Evolutionary conservation across 2,797 vertebrate species (phyloP).

Genomic region (Halcyon chelicuti): DNA sequence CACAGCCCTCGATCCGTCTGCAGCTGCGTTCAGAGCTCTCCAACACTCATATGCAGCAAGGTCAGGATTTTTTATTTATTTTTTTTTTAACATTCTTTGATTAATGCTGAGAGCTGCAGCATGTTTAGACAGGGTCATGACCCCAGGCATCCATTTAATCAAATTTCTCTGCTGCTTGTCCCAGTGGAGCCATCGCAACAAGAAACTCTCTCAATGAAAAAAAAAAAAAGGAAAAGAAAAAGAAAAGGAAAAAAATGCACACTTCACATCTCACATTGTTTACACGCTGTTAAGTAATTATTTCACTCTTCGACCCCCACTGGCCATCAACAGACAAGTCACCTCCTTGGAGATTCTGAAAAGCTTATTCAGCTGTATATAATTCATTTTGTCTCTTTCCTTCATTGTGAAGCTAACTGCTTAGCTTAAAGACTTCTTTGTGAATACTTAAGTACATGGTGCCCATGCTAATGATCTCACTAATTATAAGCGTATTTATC

Average conservation of each 20-base stretch:
- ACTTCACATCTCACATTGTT: slow-evolving; percentile 83
- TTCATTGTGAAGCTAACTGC: slow-evolving; percentile 75
- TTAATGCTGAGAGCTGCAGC: slow-evolving; percentile 88
- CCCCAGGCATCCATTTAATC: slow-evolving; percentile 90
- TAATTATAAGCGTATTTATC: slow-evolving; percentile 84
- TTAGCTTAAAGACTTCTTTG: slow-evolving; percentile 81
- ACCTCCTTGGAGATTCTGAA: slow-evolving; percentile 84
- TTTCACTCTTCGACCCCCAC: slow-evolving; percentile 81
- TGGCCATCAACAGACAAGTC: slow-evolving; percentile 80
- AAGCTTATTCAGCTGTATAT: slow-evolving; percentile 84
- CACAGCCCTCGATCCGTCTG: background rate
- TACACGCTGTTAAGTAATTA: slow-evolving; percentile 89
- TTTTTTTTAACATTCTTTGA: slow-evolving; percentile 84
- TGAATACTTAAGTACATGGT: slow-evolving; percentile 78
- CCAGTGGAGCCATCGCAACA: slow-evolving; percentile 82
- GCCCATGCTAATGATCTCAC: slow-evolving; percentile 80
- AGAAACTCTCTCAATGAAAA: slow-evolving; percentile 83
- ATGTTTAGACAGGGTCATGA: slow-evolving; percentile 87
- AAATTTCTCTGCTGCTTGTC: slow-evolving; percentile 88
- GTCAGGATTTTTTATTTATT: slow-evolving; percentile 78
- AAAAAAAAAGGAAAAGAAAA: slow-evolving; percentile 31
- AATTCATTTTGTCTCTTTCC: slow-evolving; percentile 78
- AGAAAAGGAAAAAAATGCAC: slow-evolving; percentile 57
- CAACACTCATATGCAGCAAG: slow-evolving; percentile 76
- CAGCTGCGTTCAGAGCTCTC: slow-evolving; percentile 71